Percentiles rank a stretch among this genome's conserved stretches.
phyloP scores from a whole-genome alignment of 2,113 vertebrate genomes.

The Austrofundulus limnaeus region DNA sequence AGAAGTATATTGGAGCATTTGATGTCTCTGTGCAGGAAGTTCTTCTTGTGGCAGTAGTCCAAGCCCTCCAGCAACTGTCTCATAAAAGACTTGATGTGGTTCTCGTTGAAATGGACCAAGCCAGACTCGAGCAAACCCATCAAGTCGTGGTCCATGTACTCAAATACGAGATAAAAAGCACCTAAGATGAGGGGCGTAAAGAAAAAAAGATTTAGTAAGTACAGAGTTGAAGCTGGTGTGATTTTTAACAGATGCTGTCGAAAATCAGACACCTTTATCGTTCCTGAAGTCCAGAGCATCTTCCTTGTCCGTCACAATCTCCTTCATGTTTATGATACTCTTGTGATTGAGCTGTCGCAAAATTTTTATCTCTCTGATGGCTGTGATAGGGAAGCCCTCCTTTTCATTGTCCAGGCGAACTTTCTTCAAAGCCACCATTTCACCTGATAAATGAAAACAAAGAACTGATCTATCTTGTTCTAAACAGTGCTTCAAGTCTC shows the following conservation, averaged over 20 bases:
- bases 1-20: constrained; percentile 98
- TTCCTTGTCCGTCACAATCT: constrained; percentile 98
- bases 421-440: constrained; percentile 96
- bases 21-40: constrained; percentile 97
- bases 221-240: background rate
- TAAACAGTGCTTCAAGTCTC: no score
- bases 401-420: constrained; percentile 97
- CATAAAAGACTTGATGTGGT: constrained; percentile 98
- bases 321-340: constrained; percentile 99
- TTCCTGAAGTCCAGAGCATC: constrained; percentile 99
- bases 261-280: constrained; percentile 84
- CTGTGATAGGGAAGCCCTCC: constrained; percentile 97
- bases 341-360: constrained; percentile 94
- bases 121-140: constrained; percentile 98
- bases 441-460: constrained; percentile 74
- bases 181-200: constrained; percentile 67
- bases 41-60: constrained; percentile 99
- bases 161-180: constrained; percentile 98
- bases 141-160: constrained; percentile 99
- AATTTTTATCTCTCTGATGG: constrained; percentile 97
- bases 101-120: constrained; percentile 96
- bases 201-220: background rate
- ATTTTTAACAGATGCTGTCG: no score
- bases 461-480: background rate
- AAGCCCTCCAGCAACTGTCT: constrained; percentile 96